Evolutionary conservation across 1,140 invertebrate species (phyloP).

Genomic region (Panagrolaimus sp.): DNA sequence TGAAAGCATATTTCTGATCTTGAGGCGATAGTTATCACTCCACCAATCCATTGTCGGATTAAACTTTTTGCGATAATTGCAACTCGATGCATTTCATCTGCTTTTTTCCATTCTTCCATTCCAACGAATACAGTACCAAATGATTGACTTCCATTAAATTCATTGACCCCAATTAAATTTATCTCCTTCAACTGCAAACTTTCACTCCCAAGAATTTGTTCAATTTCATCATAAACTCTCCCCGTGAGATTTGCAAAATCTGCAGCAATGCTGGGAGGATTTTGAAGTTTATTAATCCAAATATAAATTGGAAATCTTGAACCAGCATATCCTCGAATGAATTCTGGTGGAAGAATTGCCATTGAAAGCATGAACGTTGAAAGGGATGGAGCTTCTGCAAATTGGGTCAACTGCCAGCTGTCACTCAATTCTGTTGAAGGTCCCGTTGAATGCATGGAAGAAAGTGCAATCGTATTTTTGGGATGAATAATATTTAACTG

Average conservation of each 20-base stretch:
- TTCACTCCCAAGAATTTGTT: neutral
- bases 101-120: neutral
- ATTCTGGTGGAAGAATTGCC: slow-evolving; percentile 7
- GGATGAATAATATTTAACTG: slow-evolving; percentile 8
- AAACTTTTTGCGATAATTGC: neutral
- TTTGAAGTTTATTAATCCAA: slow-evolving; percentile 11
- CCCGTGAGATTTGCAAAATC: slow-evolving; percentile 1
- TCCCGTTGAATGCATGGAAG: neutral
- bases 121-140: slow-evolving; percentile 15
- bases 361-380: neutral
- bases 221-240: neutral
- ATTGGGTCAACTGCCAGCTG: neutral
- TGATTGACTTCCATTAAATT: slow-evolving; percentile 3
- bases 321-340: neutral
- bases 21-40: neutral
- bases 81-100: slow-evolving; percentile 3
- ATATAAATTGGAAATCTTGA: slow-evolving; percentile 5
- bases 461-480: neutral
- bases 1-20: slow-evolving; percentile 10
- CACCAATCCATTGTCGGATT: slow-evolving; percentile 10
- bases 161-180: neutral
- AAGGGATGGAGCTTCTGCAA: slow-evolving; percentile 3
- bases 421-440: neutral
- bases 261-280: neutral
- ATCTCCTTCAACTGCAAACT: neutral